Base-by-base conservation (phyloP, 2,113 vertebrate species). In the Gasterosteus nipponicus region DNA sequence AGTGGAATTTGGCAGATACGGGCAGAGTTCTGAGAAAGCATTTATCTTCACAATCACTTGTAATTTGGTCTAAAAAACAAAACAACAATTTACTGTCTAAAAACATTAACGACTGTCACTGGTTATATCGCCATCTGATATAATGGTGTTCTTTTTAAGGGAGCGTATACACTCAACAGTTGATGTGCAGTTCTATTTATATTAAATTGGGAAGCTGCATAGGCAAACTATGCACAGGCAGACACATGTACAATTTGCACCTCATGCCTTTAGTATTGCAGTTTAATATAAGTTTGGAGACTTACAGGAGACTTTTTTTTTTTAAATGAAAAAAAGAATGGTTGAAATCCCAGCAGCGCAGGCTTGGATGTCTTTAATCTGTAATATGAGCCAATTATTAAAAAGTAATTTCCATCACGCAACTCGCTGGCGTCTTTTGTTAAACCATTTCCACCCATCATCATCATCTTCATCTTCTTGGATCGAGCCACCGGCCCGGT, bases 391-490 rank as follows among this genome's bases (percentile, higher is more conserved):
- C 46, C 2, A 7, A 47, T 26, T n/a, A 42, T 35, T 31, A 41
- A 62, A 62, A 41, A 39, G 9, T 19, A 6, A 42, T 62, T 63
- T 14, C n/a, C 39, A 44, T 44, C 15, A 42, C 9, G 39, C n/a
- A 10, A 44, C 33, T 39, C 10, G n/a, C 42, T 41, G 60, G n/a
- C 12, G 22, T 44, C 14, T 65, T 47, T 47, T 2, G 2, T 31
- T 1, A 5, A 22, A 64, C 8, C 22, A 12, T 18, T 44, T 9
- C 41, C 10, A 26, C 14, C 41, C 22, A 26, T 26, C 22, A 26
- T 26, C 22, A 56, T 22, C 56, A 62, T 62, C 44, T 26, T 16
- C 7, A 29, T 75, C 19, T 42, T 73, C 73, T 60, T 59, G 46
- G 51, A 57, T 74, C 10, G 10, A 14, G 29, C 65, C 59, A 38